Evolutionary conservation across 2,797 vertebrate species (phyloP), one percentile per base, ranked within the genome.

Genomic region (Benthosema pterotum): DNA sequence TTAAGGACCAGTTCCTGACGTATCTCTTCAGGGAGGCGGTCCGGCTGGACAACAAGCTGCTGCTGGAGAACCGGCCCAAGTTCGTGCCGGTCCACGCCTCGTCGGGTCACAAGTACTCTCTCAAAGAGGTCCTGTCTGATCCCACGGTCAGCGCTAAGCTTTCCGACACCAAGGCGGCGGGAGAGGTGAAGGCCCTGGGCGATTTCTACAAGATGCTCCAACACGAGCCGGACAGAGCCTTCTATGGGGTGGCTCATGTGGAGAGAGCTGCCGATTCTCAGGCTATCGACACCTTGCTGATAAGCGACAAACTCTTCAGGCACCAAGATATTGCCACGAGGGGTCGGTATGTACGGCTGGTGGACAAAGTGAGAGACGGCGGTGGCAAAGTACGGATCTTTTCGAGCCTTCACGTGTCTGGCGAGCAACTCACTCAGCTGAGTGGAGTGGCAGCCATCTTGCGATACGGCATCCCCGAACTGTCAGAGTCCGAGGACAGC

Each of bases 201-300:
- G 97, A 99, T 67, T 99, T 98, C 90, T 98, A 99, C 74, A 99
- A 99, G 91, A 98, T 98, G 96, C 91, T 99, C 50, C 95, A 99
- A 64, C 94, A 99, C 5, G 97, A 99, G 69, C 95, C 97, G 0
- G 96, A 99, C 82, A 81, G 95, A 69, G 97, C 97, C 14, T 96
- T 98, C 81, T 99, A 99, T 13, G 92, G 92, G 92, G 3, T 93
- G 42, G 84, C 88, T 60, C 92, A 94, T 49, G 92, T 94, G 74
- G 93, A 94, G 78, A 92, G 79, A 75, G 93, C 93, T 0, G 87
- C 87, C 4, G 93, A 93, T 0, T 89, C 86, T 17, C 85, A 92
- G 46, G 92, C 89, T 0, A 67, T 93, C 28, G 93, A 94, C 80
- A 93, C 89, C 5, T 87, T 96, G 66, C 80, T 95, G 77, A 94